Percentiles rank a stretch among this genome's conserved stretches.
These are phyloP conservation scores for Oxytorus armatus DNA, from an alignment of 2,888 invertebrate species.

Conservation along the genomic window DNA sequence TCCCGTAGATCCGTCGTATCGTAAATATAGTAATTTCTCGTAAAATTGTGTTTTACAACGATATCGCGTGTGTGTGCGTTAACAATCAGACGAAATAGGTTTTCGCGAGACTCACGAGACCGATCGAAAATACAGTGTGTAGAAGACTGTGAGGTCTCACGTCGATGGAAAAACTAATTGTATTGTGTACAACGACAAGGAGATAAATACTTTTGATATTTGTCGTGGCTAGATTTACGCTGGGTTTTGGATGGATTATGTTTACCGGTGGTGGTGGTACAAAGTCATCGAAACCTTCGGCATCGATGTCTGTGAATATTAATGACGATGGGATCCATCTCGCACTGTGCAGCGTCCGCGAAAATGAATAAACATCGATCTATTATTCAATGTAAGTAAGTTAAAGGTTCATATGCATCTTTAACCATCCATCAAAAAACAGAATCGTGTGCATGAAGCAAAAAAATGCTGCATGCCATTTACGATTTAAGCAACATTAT, in stretches of 20 bases:
- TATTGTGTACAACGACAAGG: conserved; percentile 73
- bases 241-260: conserved; percentile 89
- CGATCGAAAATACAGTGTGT: conserved; percentile 59
- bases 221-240: conserved; percentile 78
- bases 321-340: conserved; percentile 89
- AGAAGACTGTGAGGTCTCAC: conserved; percentile 64
- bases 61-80: not conserved
- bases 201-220: conserved; percentile 74
- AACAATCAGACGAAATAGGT: conserved; percentile 59
- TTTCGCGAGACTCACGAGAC: conserved; percentile 60
- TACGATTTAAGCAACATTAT: too few relatives aligned
- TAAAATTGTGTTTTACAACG: conserved; percentile 8
- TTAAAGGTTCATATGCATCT: too few relatives aligned
- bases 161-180: conserved; percentile 75
- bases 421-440: too few relatives aligned
- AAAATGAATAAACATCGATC: conserved; percentile 32
- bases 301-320: conserved; percentile 87
- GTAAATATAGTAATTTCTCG: conserved; percentile 27
- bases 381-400: conserved; percentile 4
- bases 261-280: conserved; percentile 89
- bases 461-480: too few relatives aligned
- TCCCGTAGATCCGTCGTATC: conserved; percentile 55
- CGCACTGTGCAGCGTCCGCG: conserved; percentile 83
- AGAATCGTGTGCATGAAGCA: too few relatives aligned
- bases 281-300: conserved; percentile 87